Conservation (phyloP, 1,140 invertebrate species). For the Chironomus tepperi region DNA sequence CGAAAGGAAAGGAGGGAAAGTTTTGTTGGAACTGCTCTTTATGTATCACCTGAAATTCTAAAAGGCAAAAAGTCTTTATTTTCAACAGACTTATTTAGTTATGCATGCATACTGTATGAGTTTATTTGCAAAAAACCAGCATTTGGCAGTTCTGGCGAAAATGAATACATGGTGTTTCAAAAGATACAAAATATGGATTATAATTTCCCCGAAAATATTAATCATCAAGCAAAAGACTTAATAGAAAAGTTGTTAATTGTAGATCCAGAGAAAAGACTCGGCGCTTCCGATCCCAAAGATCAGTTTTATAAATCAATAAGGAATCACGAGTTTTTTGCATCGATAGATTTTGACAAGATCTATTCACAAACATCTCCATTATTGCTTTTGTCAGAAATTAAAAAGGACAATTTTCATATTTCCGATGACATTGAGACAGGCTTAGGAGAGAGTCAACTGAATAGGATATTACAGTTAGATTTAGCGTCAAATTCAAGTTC, state of each 20-base stretch:
- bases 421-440: slow-evolving; percentile 77
- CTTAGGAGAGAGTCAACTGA: slow-evolving; percentile 69
- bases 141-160: slow-evolving; percentile 66
- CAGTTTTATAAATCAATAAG: slow-evolving; percentile 73
- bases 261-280: slow-evolving; percentile 70
- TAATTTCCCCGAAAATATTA: slow-evolving; percentile 86
- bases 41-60: slow-evolving; percentile 95
- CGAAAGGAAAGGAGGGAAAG: slow-evolving; percentile 58
- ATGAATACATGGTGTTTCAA: slow-evolving; percentile 95
- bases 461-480: slow-evolving; percentile 62
- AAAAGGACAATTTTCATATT: slow-evolving; percentile 53
- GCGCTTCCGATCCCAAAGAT: slow-evolving; percentile 61
- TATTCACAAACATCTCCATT: slow-evolving; percentile 69
- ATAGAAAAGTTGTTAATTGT: slow-evolving; percentile 79
- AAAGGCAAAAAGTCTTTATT: slow-evolving; percentile 68
- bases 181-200: slow-evolving; percentile 90
- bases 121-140: slow-evolving; percentile 90
- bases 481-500: slow-evolving; percentile 38
- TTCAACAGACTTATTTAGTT: slow-evolving; percentile 91
- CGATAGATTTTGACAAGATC: slow-evolving; percentile 75
- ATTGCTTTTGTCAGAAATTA: slow-evolving; percentile 64
- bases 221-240: slow-evolving; percentile 71
- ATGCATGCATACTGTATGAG: slow-evolving; percentile 96
- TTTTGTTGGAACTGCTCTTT: slow-evolving; percentile 97
- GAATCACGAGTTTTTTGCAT: slow-evolving; percentile 75